Evolutionary conservation across 2,113 vertebrate genomes (phyloP).

Genomic region (Embiotoca jacksoni): DNA sequence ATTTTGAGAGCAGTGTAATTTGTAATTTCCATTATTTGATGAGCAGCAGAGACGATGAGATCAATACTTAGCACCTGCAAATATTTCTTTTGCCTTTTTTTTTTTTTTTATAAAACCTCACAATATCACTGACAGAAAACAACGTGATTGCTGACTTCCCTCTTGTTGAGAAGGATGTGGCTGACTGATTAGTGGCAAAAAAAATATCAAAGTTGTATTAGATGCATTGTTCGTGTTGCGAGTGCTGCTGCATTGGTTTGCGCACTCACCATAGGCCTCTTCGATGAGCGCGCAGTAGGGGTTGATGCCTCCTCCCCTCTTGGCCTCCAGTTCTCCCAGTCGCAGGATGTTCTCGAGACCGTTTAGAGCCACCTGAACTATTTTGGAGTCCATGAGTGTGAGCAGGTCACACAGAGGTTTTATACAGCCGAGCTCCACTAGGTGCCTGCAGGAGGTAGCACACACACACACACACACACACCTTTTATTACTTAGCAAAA

Average conservation of each 20-base stretch:
- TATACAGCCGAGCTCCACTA: conserved; percentile 96
- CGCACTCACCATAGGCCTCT: conserved; percentile 93
- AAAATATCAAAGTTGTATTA: neutral
- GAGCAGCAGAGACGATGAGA: too few species aligned
- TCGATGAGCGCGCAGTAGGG: conserved; percentile 97
- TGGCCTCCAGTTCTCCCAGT: conserved; percentile 96
- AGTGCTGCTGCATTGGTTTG: neutral
- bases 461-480: conserved; percentile 4
- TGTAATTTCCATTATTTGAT: too few species aligned
- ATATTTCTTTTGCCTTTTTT: too few species aligned
- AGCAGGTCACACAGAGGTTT: conserved; percentile 98
- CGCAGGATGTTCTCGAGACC: conserved; percentile 97
- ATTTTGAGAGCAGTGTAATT: too few species aligned
- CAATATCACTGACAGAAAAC: too few species aligned
- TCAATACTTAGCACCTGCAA: too few species aligned
- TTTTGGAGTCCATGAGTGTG: conserved; percentile 98
- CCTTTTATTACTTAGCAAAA: neutral
- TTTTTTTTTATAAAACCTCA: too few species aligned
- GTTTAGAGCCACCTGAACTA: conserved; percentile 96
- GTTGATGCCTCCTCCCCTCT: conserved; percentile 94
- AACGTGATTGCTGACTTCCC: too few species aligned
- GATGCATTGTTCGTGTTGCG: neutral
- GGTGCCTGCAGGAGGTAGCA: conserved; percentile 86
- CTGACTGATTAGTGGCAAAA: neutral
- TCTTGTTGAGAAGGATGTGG: too few species aligned